Evolutionary conservation across 2,888 invertebrate genomes (phyloP), one percentile per base, ranked within the genome.

Genomic region (Thereva unica): DNA sequence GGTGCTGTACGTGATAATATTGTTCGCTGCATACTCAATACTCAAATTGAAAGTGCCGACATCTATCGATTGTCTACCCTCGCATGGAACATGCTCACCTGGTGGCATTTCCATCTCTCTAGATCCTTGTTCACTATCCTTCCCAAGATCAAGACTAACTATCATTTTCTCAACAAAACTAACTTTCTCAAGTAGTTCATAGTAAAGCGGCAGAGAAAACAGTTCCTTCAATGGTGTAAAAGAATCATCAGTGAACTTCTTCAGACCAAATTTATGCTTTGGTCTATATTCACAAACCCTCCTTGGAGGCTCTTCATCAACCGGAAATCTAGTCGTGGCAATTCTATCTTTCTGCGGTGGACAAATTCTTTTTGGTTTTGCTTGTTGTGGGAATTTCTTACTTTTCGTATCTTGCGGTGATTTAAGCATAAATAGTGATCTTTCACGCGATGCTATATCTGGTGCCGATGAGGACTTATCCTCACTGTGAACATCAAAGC

Each of bases 1-100:
- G n/a, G 67, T 64, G 23, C 44, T 42, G 10, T 42, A 68, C 35
- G 66, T 41, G n/a, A 67, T 53, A 42, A 70, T 41, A 41, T 64
- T 55, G 42, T 12, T 37, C 6, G 42, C 49, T n/a, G 47, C 41
- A n/a, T 38, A n/a, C 53, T 70, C 67, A 38, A 68, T 54, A 8
- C 44, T 61, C 3, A 65, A 38, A 44, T 61, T 44, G 38, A 61
- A 47, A 41, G 61, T 64, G 2, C 70, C 70, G 35, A 67, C 54
- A 66, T 61, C 55, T 8, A 38, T 38, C 9, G 37, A 23, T 23
- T 23, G 23, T 23, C 23, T 23, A 47, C 2, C 9, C n/a, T 45
- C 10, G 5, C n/a, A 7, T 0, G 5, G 6, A 45, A 10, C n/a
- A 8, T 4, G 7, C 5, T 45, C 23, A 23, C 2, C 23, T 23